Base-by-base conservation (phyloP, 2,797 vertebrate genomes). In the Crocodylus rhombifer region DNA sequence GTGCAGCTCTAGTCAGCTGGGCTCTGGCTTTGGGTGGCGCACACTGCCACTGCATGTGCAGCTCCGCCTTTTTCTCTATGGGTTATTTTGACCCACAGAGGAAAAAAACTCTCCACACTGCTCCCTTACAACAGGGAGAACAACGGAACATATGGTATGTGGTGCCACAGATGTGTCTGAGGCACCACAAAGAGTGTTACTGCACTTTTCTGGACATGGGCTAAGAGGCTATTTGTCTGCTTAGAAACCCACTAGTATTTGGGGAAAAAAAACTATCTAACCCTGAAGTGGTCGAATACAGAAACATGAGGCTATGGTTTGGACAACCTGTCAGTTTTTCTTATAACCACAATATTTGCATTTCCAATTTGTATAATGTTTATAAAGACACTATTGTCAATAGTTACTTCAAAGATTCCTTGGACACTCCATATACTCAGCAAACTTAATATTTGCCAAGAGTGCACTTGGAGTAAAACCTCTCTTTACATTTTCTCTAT, bases 231-330 rank as follows among this genome's bases (percentile, higher is more conserved):
- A 74, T 90, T 90, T 80, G 33, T 92, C 12, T 60, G 80, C 11
- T 83, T 85, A 30, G 14, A 91, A 91, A 87, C 62, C 56, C 87
- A 20, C 14, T 91, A 33, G 83, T 93, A 42, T 77, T 88, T 61
- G 86, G 33, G 51, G 83, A 10, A 42, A 42, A 42, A 42, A 57
- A 85, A 28, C 2, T 12, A 9, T 1, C 3, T 2, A 82, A 23
- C 1, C 12, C 20, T 33, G 21, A 69, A 10, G 1, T 2, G 14
- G 67, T 6, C 2, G 2, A 6, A 77, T 1, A 7, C 23, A 87
- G 90, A 82, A 86, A 1, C 1, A 78, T 55, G 94, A 87, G 57
- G 55, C 3, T 3, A 5, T 69, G 0, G 60, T 91, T 95, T 65
- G 83, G 17, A 25, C 2, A 85, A 13, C 4, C 51, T 88, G 18